phyloP scores from a whole-genome alignment of 2,113 vertebrate species.

The Glareola pratincola region DNA sequence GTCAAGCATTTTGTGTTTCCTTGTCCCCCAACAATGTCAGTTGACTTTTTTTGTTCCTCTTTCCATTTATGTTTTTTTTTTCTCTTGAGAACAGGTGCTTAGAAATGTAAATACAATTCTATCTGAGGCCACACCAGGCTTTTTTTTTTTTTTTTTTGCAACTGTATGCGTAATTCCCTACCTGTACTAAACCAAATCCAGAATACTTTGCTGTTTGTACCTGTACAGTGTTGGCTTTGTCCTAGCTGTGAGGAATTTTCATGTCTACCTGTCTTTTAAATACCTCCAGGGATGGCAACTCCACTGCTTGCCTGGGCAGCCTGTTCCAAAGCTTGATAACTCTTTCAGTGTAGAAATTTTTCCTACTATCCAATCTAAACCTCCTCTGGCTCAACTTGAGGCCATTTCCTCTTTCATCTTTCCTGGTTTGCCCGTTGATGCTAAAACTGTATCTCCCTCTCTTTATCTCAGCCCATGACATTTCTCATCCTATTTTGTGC shows the following conservation, averaged over 20 bases:
- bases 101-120: neutral
- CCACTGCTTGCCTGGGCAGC: no score
- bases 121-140: neutral
- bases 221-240: neutral
- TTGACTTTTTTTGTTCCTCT: neutral
- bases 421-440: neutral
- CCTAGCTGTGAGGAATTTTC: neutral
- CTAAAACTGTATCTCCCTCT: neutral
- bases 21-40: fast-evolving
- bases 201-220: neutral
- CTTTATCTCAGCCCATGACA: neutral
- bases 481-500: neutral
- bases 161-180: neutral
- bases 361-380: no score
- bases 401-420: no score
- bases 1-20: neutral
- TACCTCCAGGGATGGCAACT: no score
- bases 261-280: no score
- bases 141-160: no score
- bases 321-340: no score
- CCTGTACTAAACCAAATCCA: neutral
- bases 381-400: no score
- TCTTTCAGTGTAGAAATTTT: no score
- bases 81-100: neutral
- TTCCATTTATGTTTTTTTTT: neutral